Conservation (phyloP, 2,113 vertebrate genomes). For the Pogonocichla stellata region DNA sequence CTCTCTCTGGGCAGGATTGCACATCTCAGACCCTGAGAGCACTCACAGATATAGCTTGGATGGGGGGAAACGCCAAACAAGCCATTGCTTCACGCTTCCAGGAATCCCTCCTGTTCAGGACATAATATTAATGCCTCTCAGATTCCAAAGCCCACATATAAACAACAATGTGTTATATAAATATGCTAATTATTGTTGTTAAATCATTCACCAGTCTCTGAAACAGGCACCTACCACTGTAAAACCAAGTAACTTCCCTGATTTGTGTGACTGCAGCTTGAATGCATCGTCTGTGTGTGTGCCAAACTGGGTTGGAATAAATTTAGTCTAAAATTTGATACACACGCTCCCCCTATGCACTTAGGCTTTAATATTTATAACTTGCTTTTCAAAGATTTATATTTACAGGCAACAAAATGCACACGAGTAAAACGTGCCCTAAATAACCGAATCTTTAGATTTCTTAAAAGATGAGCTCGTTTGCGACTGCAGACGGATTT, state of each 20-base stretch:
- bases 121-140: not conserved
- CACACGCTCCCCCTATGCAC: not conserved
- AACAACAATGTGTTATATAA: not conserved
- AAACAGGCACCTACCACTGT: not conserved
- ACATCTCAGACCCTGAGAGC: not conserved
- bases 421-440: not conserved
- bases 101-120: not conserved
- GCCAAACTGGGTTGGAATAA: not conserved
- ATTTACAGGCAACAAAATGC: not conserved
- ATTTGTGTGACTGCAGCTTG: not conserved
- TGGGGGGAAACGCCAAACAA: not conserved
- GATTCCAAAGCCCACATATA: not conserved
- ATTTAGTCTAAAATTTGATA: not conserved
- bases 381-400: not conserved
- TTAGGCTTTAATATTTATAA: slow-evolving; percentile 17
- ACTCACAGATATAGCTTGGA: not conserved
- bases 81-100: not conserved
- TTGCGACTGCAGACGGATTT: not conserved
- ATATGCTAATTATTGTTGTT: slow-evolving; percentile 13
- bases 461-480: not conserved
- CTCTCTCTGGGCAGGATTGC: not conserved
- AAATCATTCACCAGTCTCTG: not conserved
- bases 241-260: not conserved
- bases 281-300: not conserved
- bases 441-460: not conserved